Evolutionary conservation across 2,888 invertebrate genomes (phyloP).

Genomic region (Acrobasis consociella): DNA sequence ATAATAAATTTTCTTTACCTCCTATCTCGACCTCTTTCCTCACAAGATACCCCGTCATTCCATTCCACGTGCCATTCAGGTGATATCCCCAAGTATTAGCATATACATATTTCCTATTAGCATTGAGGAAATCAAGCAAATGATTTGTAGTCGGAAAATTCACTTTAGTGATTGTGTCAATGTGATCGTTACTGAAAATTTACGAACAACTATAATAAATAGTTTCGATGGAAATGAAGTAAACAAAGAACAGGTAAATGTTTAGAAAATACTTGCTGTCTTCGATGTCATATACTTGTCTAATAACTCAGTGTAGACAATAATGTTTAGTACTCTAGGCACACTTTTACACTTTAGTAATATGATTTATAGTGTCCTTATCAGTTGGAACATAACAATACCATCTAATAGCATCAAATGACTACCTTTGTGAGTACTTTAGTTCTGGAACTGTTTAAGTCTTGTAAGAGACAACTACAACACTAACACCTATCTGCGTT

Average conservation of each 20-base stretch:
- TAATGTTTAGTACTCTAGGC: too few relatives aligned
- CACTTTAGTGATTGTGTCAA: conserved; percentile 85
- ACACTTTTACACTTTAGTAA: too few relatives aligned
- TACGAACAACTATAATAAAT: background rate
- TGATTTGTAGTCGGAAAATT: conserved; percentile 84
- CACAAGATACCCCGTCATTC: conserved; percentile 85
- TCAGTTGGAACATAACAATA: too few relatives aligned
- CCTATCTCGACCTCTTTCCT: conserved; percentile 84
- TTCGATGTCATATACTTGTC: too few relatives aligned
- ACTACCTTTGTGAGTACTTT: too few relatives aligned
- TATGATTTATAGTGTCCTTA: too few relatives aligned
- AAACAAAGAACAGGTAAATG: background rate
- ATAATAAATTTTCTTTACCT: conserved; percentile 53
- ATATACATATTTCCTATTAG: conserved; percentile 76
- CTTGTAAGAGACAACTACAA: too few relatives aligned
- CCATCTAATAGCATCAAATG: too few relatives aligned
- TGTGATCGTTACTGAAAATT: conserved; percentile 66
- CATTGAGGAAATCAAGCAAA: conserved; percentile 82
- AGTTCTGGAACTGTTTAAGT: too few relatives aligned
- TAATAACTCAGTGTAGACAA: too few relatives aligned
- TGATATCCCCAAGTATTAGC: conserved; percentile 85
- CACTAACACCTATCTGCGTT: too few relatives aligned
- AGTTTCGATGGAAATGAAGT: background rate
- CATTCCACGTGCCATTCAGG: conserved; percentile 83
- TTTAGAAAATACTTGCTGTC: too few relatives aligned